A percentile compares a stretch with the other conserved stretches of the same genome.
Conservation (phyloP, 92 coral and sea anemone genomes). For the Palythoa grandis region DNA sequence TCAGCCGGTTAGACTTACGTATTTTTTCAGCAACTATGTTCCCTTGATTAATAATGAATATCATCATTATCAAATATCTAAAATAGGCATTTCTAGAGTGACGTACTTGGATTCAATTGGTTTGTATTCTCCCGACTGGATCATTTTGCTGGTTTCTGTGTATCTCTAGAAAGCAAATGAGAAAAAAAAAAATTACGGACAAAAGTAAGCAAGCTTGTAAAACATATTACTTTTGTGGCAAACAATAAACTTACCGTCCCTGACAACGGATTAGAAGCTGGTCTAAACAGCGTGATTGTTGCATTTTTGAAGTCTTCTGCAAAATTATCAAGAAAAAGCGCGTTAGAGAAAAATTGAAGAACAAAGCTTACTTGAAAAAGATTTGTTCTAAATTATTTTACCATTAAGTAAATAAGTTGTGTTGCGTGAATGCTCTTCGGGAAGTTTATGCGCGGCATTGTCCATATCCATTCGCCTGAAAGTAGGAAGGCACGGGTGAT, state of each 20-base stretch:
- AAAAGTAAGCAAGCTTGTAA: neutral
- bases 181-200: neutral
- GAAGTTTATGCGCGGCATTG: constrained; percentile 89
- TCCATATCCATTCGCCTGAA: constrained; percentile 98
- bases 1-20: too few species aligned
- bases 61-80: neutral
- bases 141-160: constrained; percentile 78
- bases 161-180: constrained; percentile 63
- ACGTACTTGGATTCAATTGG: constrained; percentile 85
- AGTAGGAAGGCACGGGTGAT: constrained; percentile 92
- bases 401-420: constrained; percentile 83
- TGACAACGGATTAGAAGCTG: constrained; percentile 84
- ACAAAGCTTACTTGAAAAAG: neutral
- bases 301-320: constrained; percentile 90
- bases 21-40: too few species aligned
- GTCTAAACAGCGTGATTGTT: constrained; percentile 88
- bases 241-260: constrained; percentile 79
- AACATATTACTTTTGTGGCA: neutral
- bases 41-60: neutral
- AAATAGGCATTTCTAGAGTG: neutral
- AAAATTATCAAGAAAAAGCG: constrained; percentile 28
- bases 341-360: neutral
- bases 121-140: constrained; percentile 77
- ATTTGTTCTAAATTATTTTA: constrained; percentile 29
- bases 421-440: constrained; percentile 92